A percentile compares a stretch with the other conserved stretches of the same genome.
phyloP scores from a whole-genome alignment of 1,140 invertebrate genomes.

The Ectropis grisescens region DNA sequence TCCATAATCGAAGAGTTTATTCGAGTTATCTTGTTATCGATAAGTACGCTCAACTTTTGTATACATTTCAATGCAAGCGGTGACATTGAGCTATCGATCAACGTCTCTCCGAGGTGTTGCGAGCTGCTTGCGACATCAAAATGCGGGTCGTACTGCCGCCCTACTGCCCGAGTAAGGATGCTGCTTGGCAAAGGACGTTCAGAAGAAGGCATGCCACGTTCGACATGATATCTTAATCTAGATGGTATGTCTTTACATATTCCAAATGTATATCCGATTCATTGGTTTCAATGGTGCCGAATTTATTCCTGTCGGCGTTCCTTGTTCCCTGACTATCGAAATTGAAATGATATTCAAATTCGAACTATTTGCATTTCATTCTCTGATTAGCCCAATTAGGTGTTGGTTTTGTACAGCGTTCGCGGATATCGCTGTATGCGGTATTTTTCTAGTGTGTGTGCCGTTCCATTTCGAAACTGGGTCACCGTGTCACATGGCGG shows the following conservation, averaged over 20 bases:
- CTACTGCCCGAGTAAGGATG: conserved; percentile 33
- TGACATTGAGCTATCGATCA: conserved; percentile 12
- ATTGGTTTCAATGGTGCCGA: no score
- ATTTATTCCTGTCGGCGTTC: no score
- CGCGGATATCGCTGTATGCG: conserved; percentile 28
- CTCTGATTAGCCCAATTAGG: conserved; percentile 11
- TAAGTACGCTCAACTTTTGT: no score
- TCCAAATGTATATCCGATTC: no score
- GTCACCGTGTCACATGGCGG: conserved; percentile 61
- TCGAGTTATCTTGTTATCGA: no score
- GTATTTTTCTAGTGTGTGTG: conserved; percentile 53
- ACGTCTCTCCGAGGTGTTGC: not conserved
- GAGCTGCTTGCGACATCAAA: conserved; percentile 36
- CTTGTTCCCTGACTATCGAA: no score
- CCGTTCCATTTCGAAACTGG: conserved; percentile 65
- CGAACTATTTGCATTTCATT: not conserved
- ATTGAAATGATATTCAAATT: no score
- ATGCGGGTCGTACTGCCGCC: conserved; percentile 32
- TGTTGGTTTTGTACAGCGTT: conserved; percentile 15
- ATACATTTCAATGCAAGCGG: not conserved
- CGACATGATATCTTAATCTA: no score
- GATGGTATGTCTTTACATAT: no score
- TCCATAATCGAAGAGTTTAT: no score
- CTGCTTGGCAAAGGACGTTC: conserved; percentile 9
- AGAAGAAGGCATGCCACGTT: no score